Percentiles rank a stretch among this genome's conserved stretches.
Conservation (phyloP, 2,888 invertebrate species). For the Temnothorax unifasciatus region DNA sequence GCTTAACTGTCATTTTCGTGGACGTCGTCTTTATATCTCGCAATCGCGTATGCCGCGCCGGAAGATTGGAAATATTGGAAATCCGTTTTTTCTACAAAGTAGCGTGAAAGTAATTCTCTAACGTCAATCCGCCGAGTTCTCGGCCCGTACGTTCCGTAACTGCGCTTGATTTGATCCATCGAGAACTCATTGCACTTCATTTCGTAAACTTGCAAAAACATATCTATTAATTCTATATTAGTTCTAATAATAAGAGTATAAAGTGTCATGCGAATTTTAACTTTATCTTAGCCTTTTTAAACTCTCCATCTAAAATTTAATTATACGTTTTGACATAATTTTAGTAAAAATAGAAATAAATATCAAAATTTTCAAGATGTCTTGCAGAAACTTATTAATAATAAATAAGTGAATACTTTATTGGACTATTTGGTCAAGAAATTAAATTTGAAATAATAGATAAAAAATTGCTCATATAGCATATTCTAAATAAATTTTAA, state of each 20-base stretch:
- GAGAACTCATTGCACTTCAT: background rate
- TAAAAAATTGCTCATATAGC: background rate
- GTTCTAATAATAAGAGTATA: background rate
- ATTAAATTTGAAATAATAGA: background rate
- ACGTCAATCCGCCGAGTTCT: constrained; percentile 23
- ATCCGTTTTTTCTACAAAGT: constrained; percentile 15
- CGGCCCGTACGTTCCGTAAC: background rate
- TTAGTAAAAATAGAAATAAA: background rate
- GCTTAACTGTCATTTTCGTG: constrained; percentile 53
- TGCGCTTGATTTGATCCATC: background rate
- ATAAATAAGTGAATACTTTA: background rate
- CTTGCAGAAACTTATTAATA: background rate
- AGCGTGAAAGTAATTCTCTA: constrained; percentile 38
- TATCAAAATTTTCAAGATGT: background rate
- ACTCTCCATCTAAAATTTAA: background rate
- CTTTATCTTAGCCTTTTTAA: background rate
- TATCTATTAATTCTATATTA: background rate
- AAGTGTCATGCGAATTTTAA: background rate
- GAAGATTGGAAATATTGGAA: constrained; percentile 55
- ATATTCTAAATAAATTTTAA: background rate
- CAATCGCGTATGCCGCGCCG: background rate
- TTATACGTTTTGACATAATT: background rate
- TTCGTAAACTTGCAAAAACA: background rate
- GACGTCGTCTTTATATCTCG: constrained; percentile 39
- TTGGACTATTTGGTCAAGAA: background rate